Evolutionary conservation across 2,888 invertebrate species (phyloP), one percentile per base, ranked within the genome.

Genomic region (Lamellibrachia columna): DNA sequence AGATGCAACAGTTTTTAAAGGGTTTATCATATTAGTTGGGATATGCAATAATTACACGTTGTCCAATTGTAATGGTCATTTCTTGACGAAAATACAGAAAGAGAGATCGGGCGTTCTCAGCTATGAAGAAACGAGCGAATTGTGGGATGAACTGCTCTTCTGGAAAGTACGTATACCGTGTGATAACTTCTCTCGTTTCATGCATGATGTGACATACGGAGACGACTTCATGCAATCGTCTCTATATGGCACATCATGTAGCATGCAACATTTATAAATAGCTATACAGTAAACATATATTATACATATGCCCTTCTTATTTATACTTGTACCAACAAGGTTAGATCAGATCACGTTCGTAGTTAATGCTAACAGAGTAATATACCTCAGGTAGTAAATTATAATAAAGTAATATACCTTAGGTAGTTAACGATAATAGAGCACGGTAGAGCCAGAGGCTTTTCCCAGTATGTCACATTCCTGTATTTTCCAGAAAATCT

Each of bases 91-190:
- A 75, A 75, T n/a, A 75, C 60, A 92, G 92, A 52, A 52, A 22
- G 55, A 91, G 53, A 28, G 53, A 15, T 52, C 92, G 91, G 93
- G 93, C 22, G 91, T 93, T 28, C 91, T 93, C 40, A 92, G 92
- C 90, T 93, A 91, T 92, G 92, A 93, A 15, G 92, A 93, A 90
- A 92, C 90, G 28, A 40, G 53, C 8, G 91, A 90, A 22, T 55
- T 93, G 11, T 93, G 93, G 93, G 93, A 93, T 52, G 93, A 93
- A 8, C 90, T 93, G 3, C 11, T 93, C 7, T 92, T 91, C 40
- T 93, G 93, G 93, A 92, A 90, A 93, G 93, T 93, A 92, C 7
- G 92, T 75, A 75, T 75, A n/a, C 75, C 2, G 75, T 75, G 15
- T 75, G 22, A 15, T 15, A 4, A 75, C 22, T 4, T 75, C 0